Evolutionary conservation across 1,140 invertebrate genomes (phyloP).

Genomic region (Limonius californicus): DNA sequence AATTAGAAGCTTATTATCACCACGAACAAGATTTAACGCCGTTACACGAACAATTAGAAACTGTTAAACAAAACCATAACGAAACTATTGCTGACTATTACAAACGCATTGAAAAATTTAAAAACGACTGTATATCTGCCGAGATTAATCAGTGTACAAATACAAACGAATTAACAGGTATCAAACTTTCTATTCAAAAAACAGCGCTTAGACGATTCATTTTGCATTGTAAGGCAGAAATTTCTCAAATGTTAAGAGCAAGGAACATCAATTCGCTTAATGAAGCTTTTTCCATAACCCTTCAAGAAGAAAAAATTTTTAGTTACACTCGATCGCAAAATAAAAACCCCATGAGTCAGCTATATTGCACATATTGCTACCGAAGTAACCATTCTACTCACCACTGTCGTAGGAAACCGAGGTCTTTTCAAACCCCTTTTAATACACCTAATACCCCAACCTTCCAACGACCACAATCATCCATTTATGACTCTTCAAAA

Average conservation of each 20-base stretch:
- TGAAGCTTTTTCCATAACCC: neutral
- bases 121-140: too few species aligned
- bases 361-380: neutral
- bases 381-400: neutral
- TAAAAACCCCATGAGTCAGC: neutral
- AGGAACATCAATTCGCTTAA: neutral
- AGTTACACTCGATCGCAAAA: neutral
- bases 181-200: neutral
- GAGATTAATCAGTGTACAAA: too few species aligned
- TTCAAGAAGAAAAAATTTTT: neutral
- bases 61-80: too few species aligned
- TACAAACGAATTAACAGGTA: too few species aligned
- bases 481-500: neutral
- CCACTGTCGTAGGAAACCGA: neutral
- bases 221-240: neutral
- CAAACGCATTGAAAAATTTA: too few species aligned
- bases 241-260: neutral
- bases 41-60: too few species aligned
- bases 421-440: neutral
- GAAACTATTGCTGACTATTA: too few species aligned
- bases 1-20: too few species aligned
- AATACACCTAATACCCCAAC: neutral
- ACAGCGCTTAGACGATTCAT: neutral
- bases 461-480: neutral
- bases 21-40: too few species aligned